A percentile compares a stretch with the other conserved stretches of the same genome.
phyloP scores from a whole-genome alignment of 2,888 invertebrate species.

The Phengaris alcon region DNA sequence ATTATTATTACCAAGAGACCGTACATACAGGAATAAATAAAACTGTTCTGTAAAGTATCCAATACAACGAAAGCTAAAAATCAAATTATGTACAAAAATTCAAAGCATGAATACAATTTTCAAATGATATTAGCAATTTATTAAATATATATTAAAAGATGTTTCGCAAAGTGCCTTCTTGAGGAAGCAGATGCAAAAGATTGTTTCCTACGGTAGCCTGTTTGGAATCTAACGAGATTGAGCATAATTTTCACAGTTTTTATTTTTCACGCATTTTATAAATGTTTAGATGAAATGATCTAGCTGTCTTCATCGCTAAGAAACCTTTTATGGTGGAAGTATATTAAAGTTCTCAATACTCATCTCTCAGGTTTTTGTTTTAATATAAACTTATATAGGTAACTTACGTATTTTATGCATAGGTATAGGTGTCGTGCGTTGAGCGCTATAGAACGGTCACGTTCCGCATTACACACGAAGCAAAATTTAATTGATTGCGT shows the following conservation, averaged over 20 bases:
- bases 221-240: constrained; percentile 25
- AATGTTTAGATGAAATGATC: neutral
- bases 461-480: too few relatives aligned
- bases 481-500: too few relatives aligned
- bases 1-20: too few relatives aligned
- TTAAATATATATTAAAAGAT: neutral
- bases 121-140: constrained; percentile 13
- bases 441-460: too few relatives aligned
- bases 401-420: too few relatives aligned
- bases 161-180: constrained; percentile 27
- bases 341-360: neutral
- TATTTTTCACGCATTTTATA: neutral
- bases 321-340: neutral
- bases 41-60: neutral
- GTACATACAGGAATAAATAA: neutral
- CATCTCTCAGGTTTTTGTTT: too few relatives aligned
- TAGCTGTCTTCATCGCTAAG: neutral
- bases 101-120: constrained; percentile 27
- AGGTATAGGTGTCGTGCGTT: too few relatives aligned
- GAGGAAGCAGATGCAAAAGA: constrained; percentile 29
- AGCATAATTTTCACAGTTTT: constrained; percentile 11
- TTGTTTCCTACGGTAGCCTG: constrained; percentile 26
- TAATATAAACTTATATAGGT: too few relatives aligned
- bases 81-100: constrained; percentile 21
- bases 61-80: constrained; percentile 10